A percentile compares a stretch with the other conserved stretches of the same genome.
Evolutionary conservation across 2,888 invertebrate species (phyloP).

Genomic region (Pyralis farinalis): DNA sequence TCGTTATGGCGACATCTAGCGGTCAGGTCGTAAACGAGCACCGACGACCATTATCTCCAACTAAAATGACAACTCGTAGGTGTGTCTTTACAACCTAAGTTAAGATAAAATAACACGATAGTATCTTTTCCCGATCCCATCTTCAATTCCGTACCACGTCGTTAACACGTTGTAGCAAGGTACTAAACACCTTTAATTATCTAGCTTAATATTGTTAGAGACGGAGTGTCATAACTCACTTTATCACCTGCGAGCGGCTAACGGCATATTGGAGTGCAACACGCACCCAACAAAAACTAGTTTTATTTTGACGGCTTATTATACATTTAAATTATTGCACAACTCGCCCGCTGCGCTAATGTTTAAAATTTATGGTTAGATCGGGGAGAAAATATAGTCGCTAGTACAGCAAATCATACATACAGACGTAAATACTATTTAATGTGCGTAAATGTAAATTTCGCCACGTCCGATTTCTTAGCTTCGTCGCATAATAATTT

Average conservation of each 20-base stretch:
- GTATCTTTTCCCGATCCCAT: constrained; percentile 16
- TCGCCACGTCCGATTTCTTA: constrained; percentile 22
- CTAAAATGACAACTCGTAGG: constrained; percentile 21
- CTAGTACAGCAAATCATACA: constrained; percentile 22
- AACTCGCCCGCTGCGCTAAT: constrained; percentile 25
- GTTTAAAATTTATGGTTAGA: constrained; percentile 30
- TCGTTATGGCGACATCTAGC: constrained; percentile 56
- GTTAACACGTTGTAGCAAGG: constrained; percentile 18
- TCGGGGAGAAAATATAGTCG: constrained; percentile 18
- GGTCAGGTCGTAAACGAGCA: constrained; percentile 31
- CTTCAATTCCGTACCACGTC: constrained; percentile 12
- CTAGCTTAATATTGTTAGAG: constrained; percentile 9
- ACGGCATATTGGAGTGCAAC: constrained; percentile 11
- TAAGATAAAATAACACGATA: constrained; percentile 12
- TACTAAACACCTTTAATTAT: constrained; percentile 18
- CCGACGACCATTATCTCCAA: constrained; percentile 20
- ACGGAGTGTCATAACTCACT: constrained; percentile 15
- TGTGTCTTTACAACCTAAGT: constrained; percentile 11
- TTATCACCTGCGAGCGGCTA: constrained; percentile 17
- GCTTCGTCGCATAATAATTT: constrained; percentile 37
- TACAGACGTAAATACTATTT: constrained; percentile 24
- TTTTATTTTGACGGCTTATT: constrained; percentile 32
- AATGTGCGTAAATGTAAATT: constrained; percentile 29
- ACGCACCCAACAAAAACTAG: constrained; percentile 27
- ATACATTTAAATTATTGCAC: constrained; percentile 26